Percentiles rank a stretch among this genome's conserved stretches.
Conservation (phyloP, 2,797 vertebrate genomes). For the Phyllotis vaccarum region DNA sequence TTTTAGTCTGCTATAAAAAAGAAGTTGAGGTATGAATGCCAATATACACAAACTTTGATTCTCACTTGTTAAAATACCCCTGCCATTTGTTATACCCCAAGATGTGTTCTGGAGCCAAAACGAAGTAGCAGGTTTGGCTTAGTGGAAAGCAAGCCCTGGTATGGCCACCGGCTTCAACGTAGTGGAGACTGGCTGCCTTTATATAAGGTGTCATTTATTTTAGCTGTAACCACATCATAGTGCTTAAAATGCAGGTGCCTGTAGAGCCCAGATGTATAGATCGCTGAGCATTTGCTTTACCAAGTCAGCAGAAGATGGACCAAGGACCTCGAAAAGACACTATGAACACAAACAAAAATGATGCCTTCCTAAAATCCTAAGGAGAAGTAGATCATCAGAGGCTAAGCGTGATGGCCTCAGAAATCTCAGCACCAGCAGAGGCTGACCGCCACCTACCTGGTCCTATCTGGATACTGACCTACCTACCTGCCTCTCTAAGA, state of each 20-base stretch:
- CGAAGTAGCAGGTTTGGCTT: neutral
- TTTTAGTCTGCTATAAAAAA: neutral
- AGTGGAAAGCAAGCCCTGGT: neutral
- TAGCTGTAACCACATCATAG: neutral
- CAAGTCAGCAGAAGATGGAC: neutral
- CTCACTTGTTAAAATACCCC: neutral
- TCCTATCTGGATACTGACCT: neutral
- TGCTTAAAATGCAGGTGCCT: neutral
- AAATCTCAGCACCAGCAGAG: neutral
- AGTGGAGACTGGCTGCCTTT: neutral
- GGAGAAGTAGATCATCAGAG: neutral
- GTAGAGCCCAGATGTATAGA: neutral
- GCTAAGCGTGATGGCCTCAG: neutral
- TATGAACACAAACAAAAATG: neutral
- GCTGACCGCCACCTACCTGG: neutral
- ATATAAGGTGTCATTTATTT: neutral
- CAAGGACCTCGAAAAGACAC: neutral
- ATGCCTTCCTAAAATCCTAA: slow-evolving; percentile 1
- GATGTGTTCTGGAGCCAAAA: neutral
- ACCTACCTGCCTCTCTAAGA: neutral
- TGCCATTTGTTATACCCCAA: neutral
- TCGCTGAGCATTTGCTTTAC: neutral
- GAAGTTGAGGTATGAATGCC: neutral
- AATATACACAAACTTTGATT: neutral
- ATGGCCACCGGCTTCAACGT: neutral